These are phyloP conservation scores for Salticus scenicus DNA, from an alignment of 2,888 invertebrate genomes.

Conservation along the genomic window DNA sequence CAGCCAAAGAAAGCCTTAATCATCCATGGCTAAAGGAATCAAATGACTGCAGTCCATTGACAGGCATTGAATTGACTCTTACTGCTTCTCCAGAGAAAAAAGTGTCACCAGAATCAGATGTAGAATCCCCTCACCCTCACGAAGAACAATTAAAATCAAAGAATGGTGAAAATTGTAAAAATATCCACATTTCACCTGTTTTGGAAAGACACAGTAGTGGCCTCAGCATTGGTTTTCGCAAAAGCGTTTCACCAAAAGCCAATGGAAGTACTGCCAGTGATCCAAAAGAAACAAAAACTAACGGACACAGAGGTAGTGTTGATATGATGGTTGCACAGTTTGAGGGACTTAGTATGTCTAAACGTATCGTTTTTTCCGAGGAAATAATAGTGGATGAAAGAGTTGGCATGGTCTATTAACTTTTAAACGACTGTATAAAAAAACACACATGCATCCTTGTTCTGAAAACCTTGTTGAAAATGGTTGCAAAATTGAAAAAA, in stretches of 20 bases:
- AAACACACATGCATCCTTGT: neutral
- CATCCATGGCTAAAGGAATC: slow-evolving; percentile 85
- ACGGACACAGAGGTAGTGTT: slow-evolving; percentile 27
- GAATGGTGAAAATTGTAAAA: neutral
- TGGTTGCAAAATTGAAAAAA: too few relatives aligned
- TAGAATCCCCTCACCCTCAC: neutral
- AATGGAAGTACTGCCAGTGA: neutral
- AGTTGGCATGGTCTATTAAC: slow-evolving; percentile 67
- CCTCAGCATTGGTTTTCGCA: slow-evolving; percentile 21
- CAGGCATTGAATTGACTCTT: slow-evolving; percentile 47
- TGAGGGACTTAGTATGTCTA: slow-evolving; percentile 59
- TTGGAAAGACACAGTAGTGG: neutral
- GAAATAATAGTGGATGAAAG: slow-evolving; percentile 69
- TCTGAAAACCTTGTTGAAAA: neutral
- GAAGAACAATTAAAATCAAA: neutral
- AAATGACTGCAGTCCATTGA: neutral
- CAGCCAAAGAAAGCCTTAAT: slow-evolving; percentile 90
- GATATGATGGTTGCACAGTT: slow-evolving; percentile 63
- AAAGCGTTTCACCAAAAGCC: slow-evolving; percentile 25
- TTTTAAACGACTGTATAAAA: too few relatives aligned
- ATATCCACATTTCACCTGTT: neutral
- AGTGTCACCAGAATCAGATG: neutral
- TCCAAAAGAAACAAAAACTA: slow-evolving; percentile 25
- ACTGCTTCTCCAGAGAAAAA: slow-evolving; percentile 24
- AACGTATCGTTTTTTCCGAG: slow-evolving; percentile 64